Evolutionary conservation across 1,140 invertebrate species (phyloP).

Genomic region (Leguminivora glycinivorella): DNA sequence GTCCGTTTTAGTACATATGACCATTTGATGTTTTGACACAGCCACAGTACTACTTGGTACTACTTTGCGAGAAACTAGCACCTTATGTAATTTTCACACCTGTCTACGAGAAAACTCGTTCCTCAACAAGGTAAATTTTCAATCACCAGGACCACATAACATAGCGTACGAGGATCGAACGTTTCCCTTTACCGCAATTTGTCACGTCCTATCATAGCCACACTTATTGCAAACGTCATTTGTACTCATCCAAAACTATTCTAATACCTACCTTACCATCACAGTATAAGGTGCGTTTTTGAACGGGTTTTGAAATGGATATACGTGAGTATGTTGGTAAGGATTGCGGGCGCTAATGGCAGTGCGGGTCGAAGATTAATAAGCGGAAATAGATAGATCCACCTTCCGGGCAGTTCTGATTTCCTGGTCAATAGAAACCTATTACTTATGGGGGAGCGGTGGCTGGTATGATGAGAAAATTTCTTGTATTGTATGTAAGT

Average conservation of each 20-base stretch:
- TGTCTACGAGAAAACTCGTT: no score
- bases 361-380: conserved; percentile 1
- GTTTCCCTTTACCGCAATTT: conserved; percentile 3
- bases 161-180: neutral
- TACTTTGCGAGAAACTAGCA: no score
- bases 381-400: conserved; percentile 26
- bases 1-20: no score
- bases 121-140: neutral
- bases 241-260: neutral
- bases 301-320: neutral
- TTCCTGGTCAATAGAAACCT: conserved; percentile 9
- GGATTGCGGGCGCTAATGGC: conserved; percentile 12
- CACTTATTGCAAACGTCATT: neutral
- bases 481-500: no score
- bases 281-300: neutral
- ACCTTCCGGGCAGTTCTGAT: neutral
- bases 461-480: neutral
- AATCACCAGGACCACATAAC: neutral
- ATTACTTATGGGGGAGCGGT: neutral
- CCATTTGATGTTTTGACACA: no score
- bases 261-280: neutral
- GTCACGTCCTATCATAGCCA: neutral
- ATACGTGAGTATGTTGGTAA: neutral
- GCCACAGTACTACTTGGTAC: no score
- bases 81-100: no score